Conservation (phyloP, 1,140 invertebrate genomes). For the Odontomachus brunneus region DNA sequence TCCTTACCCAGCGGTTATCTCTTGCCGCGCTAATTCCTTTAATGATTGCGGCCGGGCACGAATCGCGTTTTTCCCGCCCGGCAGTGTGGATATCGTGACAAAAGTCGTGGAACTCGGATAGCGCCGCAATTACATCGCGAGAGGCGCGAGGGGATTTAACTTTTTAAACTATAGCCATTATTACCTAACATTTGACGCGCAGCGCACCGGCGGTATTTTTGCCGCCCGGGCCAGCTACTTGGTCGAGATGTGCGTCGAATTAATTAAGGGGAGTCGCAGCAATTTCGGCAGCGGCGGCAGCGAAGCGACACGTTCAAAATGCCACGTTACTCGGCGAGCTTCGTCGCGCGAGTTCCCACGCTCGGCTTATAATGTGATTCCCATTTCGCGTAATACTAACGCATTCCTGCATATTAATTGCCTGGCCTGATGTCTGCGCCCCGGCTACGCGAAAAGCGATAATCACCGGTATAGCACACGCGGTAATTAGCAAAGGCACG, state of each 20-base stretch:
- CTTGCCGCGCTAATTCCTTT: constrained; percentile 57
- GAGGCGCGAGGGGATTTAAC: constrained; percentile 28
- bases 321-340: not conserved
- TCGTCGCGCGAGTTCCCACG: not conserved
- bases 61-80: constrained; percentile 51
- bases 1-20: constrained; percentile 55
- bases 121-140: constrained; percentile 45
- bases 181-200: constrained; percentile 56
- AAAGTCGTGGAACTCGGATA: constrained; percentile 59
- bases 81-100: constrained; percentile 57
- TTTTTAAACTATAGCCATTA: constrained; percentile 55
- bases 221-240: not conserved
- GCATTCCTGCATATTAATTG: constrained; percentile 38
- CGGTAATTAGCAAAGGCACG: constrained; percentile 45
- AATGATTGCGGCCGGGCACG: constrained; percentile 58
- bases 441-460: constrained; percentile 28
- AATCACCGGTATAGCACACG: constrained; percentile 37
- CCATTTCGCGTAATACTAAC: not conserved
- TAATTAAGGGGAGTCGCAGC: constrained; percentile 19
- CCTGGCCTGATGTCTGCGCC: too few species aligned
- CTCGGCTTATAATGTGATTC: not conserved
- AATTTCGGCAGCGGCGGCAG: not conserved
- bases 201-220: constrained; percentile 20
- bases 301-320: not conserved
- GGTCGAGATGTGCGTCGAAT: constrained; percentile 37